Conservation (phyloP, 2,888 invertebrate genomes). For the Vannuccia rotundouncinata region DNA sequence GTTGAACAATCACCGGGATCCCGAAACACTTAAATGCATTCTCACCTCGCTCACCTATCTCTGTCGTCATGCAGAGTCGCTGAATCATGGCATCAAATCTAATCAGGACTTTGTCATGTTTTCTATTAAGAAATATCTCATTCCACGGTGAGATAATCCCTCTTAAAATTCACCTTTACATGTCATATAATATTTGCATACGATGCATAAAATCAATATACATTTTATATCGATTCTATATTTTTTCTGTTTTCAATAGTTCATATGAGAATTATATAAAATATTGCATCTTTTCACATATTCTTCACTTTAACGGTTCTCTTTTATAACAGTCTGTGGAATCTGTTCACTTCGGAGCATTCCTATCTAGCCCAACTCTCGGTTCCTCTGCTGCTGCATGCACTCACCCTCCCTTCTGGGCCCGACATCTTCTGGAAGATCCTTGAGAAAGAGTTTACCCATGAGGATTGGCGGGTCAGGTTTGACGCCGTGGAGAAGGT, state of each 20-base stretch:
- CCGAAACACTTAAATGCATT: constrained; percentile 85
- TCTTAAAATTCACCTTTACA: too few relatives aligned
- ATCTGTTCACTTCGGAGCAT: constrained; percentile 78
- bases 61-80: constrained; percentile 85
- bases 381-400: constrained; percentile 85
- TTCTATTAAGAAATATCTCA: constrained; percentile 87
- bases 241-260: neutral
- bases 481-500: constrained; percentile 93
- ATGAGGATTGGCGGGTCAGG: constrained; percentile 73
- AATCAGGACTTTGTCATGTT: constrained; percentile 85
- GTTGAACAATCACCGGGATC: constrained; percentile 62
- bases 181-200: too few relatives aligned
- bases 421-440: constrained; percentile 90
- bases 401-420: constrained; percentile 84
- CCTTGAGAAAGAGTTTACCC: constrained; percentile 88
- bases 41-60: constrained; percentile 82
- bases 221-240: neutral
- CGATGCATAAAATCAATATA: neutral
- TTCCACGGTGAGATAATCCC: constrained; percentile 77
- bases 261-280: neutral
- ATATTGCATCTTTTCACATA: neutral
- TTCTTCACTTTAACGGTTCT: neutral
- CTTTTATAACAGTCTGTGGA: constrained; percentile 71
- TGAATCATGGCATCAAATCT: constrained; percentile 75
- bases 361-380: constrained; percentile 87